These are phyloP conservation scores for Cacoxenus indagator DNA, from an alignment of 2,888 invertebrate species.

Conservation along the genomic window DNA sequence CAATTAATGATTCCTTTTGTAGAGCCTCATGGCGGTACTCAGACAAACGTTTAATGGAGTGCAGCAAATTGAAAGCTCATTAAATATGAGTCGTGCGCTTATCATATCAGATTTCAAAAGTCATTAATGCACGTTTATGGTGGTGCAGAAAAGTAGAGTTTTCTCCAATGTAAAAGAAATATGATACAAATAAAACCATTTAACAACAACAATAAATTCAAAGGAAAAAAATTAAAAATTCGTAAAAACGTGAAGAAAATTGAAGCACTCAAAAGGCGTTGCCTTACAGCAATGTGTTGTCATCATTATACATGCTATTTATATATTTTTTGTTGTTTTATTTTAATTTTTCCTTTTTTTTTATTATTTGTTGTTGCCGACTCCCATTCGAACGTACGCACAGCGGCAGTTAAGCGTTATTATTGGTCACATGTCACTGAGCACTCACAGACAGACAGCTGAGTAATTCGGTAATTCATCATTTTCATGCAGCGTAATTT, in stretches of 20 bases:
- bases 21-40: too few relatives aligned
- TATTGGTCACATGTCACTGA: constrained; percentile 60
- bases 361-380: constrained; percentile 15
- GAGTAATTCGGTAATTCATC: constrained; percentile 63
- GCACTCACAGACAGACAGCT: constrained; percentile 32
- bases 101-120: constrained; percentile 21
- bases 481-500: constrained; percentile 41
- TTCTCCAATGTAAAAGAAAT: constrained; percentile 17
- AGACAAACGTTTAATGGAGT: constrained; percentile 8
- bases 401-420: constrained; percentile 54
- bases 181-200: constrained; percentile 18
- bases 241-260: constrained; percentile 18
- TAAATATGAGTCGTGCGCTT: constrained; percentile 2
- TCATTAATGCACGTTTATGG: constrained; percentile 15
- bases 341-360: too few relatives aligned
- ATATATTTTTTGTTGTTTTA: too few relatives aligned
- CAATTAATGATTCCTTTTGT: too few relatives aligned
- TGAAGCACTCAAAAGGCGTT: constrained; percentile 19
- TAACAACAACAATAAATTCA: background rate
- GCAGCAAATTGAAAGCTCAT: constrained; percentile 14
- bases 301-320: constrained; percentile 23
- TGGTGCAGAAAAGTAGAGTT: too few relatives aligned
- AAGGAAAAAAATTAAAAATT: constrained; percentile 18
- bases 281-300: constrained; percentile 18
- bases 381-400: constrained; percentile 17